phyloP scores from a whole-genome alignment of 2,113 vertebrate genomes.

The Lanius ludovicianus region DNA sequence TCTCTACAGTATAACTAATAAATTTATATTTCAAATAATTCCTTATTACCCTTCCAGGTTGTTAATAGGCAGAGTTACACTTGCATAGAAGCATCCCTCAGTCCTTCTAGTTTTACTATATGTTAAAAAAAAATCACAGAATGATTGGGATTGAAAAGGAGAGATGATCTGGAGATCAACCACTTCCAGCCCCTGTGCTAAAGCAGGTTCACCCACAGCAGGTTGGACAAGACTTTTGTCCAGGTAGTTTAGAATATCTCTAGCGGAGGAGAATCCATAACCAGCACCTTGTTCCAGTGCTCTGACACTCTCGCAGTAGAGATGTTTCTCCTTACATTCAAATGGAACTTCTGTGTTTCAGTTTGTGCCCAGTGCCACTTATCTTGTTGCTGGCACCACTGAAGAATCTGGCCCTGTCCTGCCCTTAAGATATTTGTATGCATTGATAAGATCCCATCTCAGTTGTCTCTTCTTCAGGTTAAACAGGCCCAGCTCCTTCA shows the following conservation, averaged over 20 bases:
- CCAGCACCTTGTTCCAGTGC: not conserved
- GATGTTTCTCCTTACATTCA: not conserved
- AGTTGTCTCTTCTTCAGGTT: not conserved
- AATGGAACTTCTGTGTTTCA: not conserved
- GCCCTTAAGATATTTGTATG: not conserved
- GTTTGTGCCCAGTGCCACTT: not conserved
- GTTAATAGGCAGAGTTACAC: not conserved
- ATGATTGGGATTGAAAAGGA: not conserved
- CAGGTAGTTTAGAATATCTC: not conserved
- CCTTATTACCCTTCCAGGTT: not conserved
- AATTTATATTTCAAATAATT: not conserved
- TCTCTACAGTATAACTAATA: not conserved
- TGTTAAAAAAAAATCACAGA: not conserved
- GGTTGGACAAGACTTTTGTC: not conserved
- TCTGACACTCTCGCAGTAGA: not conserved
- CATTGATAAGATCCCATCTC: not conserved
- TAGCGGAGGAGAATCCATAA: not conserved
- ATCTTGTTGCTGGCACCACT: not conserved
- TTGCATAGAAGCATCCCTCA: not conserved
- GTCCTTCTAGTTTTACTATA: not conserved
- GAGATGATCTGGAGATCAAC: not conserved
- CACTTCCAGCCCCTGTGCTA: not conserved
- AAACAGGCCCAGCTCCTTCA: not conserved
- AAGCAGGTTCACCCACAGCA: not conserved
- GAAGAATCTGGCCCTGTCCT: not conserved